Evolutionary conservation across 1,140 invertebrate species (phyloP).

Genomic region (Scylla paramamosain): DNA sequence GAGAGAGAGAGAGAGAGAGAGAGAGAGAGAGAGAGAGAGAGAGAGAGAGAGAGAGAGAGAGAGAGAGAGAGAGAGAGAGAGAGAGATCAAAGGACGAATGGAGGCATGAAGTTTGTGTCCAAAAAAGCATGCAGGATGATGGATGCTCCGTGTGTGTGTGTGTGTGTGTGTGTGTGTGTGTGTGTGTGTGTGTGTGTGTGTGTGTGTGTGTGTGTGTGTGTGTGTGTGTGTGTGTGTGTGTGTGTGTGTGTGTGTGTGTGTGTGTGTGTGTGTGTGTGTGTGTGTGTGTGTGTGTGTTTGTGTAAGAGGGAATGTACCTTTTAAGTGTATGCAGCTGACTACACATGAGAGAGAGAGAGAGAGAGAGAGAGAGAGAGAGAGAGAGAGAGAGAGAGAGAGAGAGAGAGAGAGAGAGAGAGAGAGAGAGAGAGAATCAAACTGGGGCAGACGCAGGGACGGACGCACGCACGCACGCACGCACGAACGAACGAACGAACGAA

Average conservation of each 20-base stretch:
- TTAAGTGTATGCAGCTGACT: no score
- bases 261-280: conserved; percentile 43
- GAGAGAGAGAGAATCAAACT: background rate
- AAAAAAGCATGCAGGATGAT: background rate
- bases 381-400: background rate
- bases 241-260: conserved; percentile 43
- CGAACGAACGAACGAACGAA: background rate
- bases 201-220: conserved; percentile 43
- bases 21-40: no score
- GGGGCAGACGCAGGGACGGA: no score
- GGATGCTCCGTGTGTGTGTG: background rate
- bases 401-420: background rate
- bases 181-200: conserved; percentile 43
- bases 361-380: background rate
- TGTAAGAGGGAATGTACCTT: background rate
- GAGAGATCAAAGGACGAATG: background rate
- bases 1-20: no score
- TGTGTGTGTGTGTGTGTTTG: conserved; percentile 38
- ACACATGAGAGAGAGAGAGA: background rate
- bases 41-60: conserved; percentile 39
- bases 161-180: conserved; percentile 37
- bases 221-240: conserved; percentile 43
- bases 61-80: conserved; percentile 38
- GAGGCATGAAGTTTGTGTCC: background rate
- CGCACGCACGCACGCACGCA: no score